Base-by-base conservation (phyloP, 2,888 invertebrate species). In the Nephrotoma guestfalica region DNA sequence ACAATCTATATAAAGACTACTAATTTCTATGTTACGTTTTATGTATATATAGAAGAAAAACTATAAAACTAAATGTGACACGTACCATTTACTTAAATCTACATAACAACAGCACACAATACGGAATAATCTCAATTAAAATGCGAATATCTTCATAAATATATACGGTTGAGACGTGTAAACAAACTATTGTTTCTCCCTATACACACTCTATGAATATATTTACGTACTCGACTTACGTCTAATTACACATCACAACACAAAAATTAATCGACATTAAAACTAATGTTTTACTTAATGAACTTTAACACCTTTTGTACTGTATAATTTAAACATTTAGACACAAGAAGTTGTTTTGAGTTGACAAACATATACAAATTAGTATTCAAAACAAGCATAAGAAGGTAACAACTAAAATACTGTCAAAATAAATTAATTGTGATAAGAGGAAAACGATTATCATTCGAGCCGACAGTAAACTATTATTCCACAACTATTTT, bases 201-300 rank as follows among this genome's bases (percentile, higher is more conserved):
- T 57, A 57, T 57, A 57, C 51, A 11, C 51, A 15, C 30, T 30
- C 30, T 30, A 30, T 6, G 51, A 57, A 47, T 47, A 47, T 47
- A 47, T 47, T 47, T 13, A 47, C 47, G 11, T 57, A 57, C 51
- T 57, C 51, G 18, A 71, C 71, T 71, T 71, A 71, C 30, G 71
- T 71, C 30, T 71, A 71, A 71, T 71, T 71, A 71, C 71, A 71
- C 71, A 71, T 71, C 30, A 71, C 71, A 57, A 30, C 71, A 71
- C 71, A 71, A 18, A 71, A 71, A 71, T 71, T 71, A 71, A 71
- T 71, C 71, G 71, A 71, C 71, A 71, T 84, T 84, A 41, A 84
- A 41, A 84, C 84, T 84, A 84, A 84, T 84, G 84, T 84, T 15
- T 84, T 84, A 84, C 42, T 84, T 84, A 84, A 84, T 84, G 84